Evolutionary conservation across 1,140 invertebrate genomes (phyloP), one percentile per base, ranked within the genome.

Genomic region (Pogonomyrmex californicus): DNA sequence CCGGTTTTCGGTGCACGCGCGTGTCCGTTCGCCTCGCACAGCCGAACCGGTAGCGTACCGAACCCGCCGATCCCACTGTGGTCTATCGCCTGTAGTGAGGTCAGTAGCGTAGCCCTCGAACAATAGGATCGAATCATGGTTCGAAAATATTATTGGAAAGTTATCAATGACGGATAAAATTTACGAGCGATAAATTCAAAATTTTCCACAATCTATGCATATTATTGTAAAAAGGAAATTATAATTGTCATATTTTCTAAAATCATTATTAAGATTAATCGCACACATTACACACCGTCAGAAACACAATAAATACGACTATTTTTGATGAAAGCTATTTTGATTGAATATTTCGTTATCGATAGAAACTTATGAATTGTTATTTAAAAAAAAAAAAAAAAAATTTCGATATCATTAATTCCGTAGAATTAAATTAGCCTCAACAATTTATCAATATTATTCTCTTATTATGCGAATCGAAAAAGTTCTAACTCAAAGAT

Each of bases 1-100:
- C 62, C 83, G 63, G 76, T 79, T 86, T 66, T 85, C 75, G 75
- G 49, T 60, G 54, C 79, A 73, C 68, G 56, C 79, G 66, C 54
- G 54, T 30, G 47, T 38, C 49, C 47, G 30, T 79, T 60, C 5
- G 62, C 44, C 44, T 71, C 66, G 47, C 83, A 77, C 86, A 54
- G 54, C 9, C 66, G 66, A 58, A 73, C 66, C 54, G 79, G 79
- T 82, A 82, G 66, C 66, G 79, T 82, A 83, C 38, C 41, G 12
- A 17, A 0, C n/a, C 17, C 76, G 44, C 14, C 60, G 60, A 58
- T 41, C 17, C 47, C 47, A 36, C 33, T 17, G 33, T n/a, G 60
- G n/a, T 83, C 66, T 60, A 71, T 82, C 66, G 38, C 68, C 38
- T 83, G 54, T 56, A 60, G 30, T 38, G n/a, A 82, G 65, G 41